These are phyloP conservation scores for Oreochromis spilurus DNA, from an alignment of 2,113 vertebrate genomes.

Conservation along the genomic window DNA sequence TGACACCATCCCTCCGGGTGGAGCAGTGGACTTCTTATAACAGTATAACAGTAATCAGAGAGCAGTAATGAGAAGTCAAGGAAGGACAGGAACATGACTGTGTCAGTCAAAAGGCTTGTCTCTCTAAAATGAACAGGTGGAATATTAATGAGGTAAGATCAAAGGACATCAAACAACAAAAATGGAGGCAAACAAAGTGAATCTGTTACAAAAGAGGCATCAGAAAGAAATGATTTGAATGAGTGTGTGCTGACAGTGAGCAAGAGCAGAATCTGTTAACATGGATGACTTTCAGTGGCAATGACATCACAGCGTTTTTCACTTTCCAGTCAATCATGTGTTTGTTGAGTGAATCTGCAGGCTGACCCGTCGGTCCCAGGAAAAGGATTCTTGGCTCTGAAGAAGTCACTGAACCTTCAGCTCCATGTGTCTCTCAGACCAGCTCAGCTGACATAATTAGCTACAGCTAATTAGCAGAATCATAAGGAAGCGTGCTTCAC, in stretches of 20 bases:
- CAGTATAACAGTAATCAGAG: neutral
- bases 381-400: too few relatives aligned
- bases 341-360: neutral
- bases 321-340: neutral
- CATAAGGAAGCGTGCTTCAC: neutral
- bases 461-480: neutral
- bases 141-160: neutral
- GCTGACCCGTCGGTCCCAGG: too few relatives aligned
- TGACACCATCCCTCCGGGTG: neutral
- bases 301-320: neutral
- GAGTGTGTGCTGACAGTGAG: neutral
- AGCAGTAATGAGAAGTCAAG: neutral
- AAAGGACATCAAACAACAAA: neutral
- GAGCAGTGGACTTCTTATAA: neutral
- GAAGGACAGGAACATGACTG: neutral
- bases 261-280: neutral
- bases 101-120: neutral
- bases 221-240: neutral
- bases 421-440: neutral
- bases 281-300: neutral
- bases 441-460: neutral
- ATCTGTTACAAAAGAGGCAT: neutral
- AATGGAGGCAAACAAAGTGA: neutral
- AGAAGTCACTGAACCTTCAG: neutral
- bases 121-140: neutral